Conservation (phyloP, 2,888 invertebrate genomes). For the Folsomia candida region DNA sequence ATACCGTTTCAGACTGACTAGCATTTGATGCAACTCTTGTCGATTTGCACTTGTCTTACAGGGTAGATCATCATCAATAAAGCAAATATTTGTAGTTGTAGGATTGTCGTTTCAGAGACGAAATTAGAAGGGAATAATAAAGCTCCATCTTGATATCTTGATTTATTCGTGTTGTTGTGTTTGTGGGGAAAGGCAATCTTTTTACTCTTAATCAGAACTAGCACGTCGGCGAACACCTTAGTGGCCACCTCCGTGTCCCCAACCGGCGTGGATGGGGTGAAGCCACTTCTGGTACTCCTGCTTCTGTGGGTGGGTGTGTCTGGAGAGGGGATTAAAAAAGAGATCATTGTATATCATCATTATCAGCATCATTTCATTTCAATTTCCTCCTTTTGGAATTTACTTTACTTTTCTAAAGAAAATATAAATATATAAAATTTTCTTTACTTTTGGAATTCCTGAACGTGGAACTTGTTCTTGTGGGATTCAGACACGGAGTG, state of each 20-base stretch:
- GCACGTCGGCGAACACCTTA: neutral
- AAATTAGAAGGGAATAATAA: neutral
- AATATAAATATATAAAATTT: neutral
- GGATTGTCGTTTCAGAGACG: neutral
- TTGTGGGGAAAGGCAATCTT: neutral
- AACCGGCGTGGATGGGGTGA: conserved; percentile 24
- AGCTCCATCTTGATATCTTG: no score
- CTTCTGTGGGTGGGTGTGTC: conserved; percentile 34
- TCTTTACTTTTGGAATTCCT: conserved; percentile 30
- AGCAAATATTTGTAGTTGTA: neutral
- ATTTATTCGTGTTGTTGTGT: no score
- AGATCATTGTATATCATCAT: no score
- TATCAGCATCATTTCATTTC: no score
- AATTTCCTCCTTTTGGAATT: no score
- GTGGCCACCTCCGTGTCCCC: conserved; percentile 15
- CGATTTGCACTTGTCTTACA: neutral
- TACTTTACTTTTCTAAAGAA: neutral
- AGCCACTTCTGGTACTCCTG: conserved; percentile 38
- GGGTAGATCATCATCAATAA: neutral
- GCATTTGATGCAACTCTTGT: neutral
- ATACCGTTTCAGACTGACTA: neutral
- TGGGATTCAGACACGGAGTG: conserved; percentile 23
- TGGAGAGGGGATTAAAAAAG: no score
- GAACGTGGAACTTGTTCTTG: conserved; percentile 37
- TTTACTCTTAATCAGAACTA: conserved; percentile 17